phyloP scores from a whole-genome alignment of 2,888 invertebrate species.

The Mythimna pallens region DNA sequence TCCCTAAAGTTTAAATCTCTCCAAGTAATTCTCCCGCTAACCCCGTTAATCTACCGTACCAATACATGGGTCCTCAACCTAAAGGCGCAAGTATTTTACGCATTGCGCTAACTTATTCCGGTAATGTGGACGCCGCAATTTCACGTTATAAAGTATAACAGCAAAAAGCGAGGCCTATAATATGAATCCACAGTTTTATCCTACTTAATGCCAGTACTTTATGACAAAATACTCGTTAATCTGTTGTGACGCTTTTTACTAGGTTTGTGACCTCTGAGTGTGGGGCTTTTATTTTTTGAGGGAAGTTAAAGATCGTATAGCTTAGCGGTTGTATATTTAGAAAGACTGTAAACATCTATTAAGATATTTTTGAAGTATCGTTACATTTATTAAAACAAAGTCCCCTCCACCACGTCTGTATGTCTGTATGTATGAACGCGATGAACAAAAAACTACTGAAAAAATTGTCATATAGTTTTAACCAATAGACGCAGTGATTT shows the following conservation, averaged over 20 bases:
- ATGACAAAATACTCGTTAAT: conserved; percentile 47
- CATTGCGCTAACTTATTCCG: conserved; percentile 61
- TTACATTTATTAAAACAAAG: too few species aligned
- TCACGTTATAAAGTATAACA: conserved; percentile 43
- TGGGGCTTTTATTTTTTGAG: neutral
- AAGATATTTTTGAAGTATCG: too few species aligned
- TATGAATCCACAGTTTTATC: conserved; percentile 50
- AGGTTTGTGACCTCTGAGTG: conserved; percentile 16
- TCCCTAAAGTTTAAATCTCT: neutral
- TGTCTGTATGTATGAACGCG: too few species aligned
- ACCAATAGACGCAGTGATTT: too few species aligned
- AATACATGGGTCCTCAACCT: conserved; percentile 27
- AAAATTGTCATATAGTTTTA: too few species aligned
- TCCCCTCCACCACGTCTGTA: too few species aligned
- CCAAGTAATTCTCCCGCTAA: conserved; percentile 1
- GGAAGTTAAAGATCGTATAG: neutral
- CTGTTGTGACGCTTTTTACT: conserved; percentile 31
- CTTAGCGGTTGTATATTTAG: neutral
- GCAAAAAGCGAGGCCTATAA: conserved; percentile 53
- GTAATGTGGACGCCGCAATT: conserved; percentile 49
- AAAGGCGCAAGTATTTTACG: conserved; percentile 47
- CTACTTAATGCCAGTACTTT: conserved; percentile 36
- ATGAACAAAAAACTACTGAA: too few species aligned
- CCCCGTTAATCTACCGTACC: neutral
- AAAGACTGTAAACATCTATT: too few species aligned